These are phyloP conservation scores for Drosophila monieri DNA, from an alignment of 2,888 invertebrate genomes.

Conservation along the genomic window DNA sequence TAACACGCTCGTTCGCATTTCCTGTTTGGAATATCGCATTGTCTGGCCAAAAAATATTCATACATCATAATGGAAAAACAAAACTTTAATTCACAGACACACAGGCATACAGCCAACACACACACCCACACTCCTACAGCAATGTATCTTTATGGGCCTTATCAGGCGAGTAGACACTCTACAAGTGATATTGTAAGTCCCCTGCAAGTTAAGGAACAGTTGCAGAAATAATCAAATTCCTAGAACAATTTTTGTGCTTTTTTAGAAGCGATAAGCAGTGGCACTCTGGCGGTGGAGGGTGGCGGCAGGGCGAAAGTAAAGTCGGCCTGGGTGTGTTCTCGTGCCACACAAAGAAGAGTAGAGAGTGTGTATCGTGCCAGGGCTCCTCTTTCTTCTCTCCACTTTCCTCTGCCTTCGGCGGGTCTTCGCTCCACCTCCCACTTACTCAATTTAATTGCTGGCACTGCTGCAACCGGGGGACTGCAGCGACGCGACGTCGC, in stretches of 20 bases:
- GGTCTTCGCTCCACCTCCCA: conserved; percentile 59
- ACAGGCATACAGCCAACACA: no score
- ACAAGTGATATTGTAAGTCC: conserved; percentile 35
- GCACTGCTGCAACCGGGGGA: conserved; percentile 45
- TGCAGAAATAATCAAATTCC: conserved; percentile 63
- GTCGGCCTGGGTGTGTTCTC: conserved; percentile 11
- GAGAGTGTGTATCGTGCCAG: conserved; percentile 19
- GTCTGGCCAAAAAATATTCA: conserved; percentile 61
- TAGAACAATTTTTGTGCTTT: conserved; percentile 49
- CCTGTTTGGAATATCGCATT: conserved; percentile 72
- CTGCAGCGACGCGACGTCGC: conserved; percentile 34
- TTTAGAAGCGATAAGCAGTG: conserved; percentile 60
- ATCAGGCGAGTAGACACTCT: conserved; percentile 22
- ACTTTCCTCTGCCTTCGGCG: conserved; percentile 48
- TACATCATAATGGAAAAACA: conserved; percentile 58
- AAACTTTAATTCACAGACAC: conserved; percentile 60
- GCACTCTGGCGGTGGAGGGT: not conserved
- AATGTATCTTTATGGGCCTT: conserved; percentile 23
- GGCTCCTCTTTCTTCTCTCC: conserved; percentile 47
- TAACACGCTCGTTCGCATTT: conserved; percentile 74
- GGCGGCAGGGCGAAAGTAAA: conserved; percentile 1
- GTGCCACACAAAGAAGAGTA: conserved; percentile 34
- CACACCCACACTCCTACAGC: conserved; percentile 44
- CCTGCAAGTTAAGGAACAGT: conserved; percentile 16
- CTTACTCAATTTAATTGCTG: conserved; percentile 78